Evolutionary conservation across 2,888 invertebrate genomes (phyloP).

Genomic region (Liposcelis brunnea): DNA sequence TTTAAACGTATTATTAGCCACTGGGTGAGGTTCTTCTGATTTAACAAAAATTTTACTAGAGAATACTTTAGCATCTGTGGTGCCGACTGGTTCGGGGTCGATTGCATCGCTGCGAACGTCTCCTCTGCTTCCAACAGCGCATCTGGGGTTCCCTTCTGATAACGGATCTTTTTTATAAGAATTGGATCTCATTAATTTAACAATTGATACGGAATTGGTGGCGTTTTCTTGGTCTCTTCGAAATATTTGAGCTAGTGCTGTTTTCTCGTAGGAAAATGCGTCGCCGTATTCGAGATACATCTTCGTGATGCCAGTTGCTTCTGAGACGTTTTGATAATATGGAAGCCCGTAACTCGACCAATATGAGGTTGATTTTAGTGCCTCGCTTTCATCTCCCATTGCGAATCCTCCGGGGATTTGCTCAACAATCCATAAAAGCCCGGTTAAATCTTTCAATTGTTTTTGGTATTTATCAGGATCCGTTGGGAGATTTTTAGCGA

Average conservation of each 20-base stretch:
- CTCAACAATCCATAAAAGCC: slow-evolving; percentile 52
- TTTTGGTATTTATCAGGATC: slow-evolving; percentile 12
- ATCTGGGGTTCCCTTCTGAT: slow-evolving; percentile 38
- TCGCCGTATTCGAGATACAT: slow-evolving; percentile 33
- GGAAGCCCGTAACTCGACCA: slow-evolving; percentile 54
- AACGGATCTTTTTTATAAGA: slow-evolving; percentile 36
- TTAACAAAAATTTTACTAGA: slow-evolving; percentile 10
- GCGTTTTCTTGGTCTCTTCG: slow-evolving; percentile 35
- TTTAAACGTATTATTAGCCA: not conserved
- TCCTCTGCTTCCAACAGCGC: slow-evolving; percentile 38
- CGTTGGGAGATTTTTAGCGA: not conserved
- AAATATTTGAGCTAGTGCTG: slow-evolving; percentile 33
- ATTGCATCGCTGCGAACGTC: slow-evolving; percentile 34
- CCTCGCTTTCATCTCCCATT: slow-evolving; percentile 45
- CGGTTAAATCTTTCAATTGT: slow-evolving; percentile 19
- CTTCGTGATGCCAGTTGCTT: slow-evolving; percentile 30
- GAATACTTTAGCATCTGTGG: slow-evolving; percentile 38
- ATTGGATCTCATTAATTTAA: slow-evolving; percentile 36
- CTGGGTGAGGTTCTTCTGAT: not conserved
- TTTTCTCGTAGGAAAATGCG: slow-evolving; percentile 34
- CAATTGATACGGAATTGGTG: slow-evolving; percentile 34
- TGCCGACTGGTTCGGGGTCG: slow-evolving; percentile 29
- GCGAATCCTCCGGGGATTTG: slow-evolving; percentile 53
- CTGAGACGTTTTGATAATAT: slow-evolving; percentile 30
- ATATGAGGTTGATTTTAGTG: slow-evolving; percentile 42